These are phyloP conservation scores for Orthosia gracilis DNA, from an alignment of 2,888 invertebrate species.

Conservation along the genomic window DNA sequence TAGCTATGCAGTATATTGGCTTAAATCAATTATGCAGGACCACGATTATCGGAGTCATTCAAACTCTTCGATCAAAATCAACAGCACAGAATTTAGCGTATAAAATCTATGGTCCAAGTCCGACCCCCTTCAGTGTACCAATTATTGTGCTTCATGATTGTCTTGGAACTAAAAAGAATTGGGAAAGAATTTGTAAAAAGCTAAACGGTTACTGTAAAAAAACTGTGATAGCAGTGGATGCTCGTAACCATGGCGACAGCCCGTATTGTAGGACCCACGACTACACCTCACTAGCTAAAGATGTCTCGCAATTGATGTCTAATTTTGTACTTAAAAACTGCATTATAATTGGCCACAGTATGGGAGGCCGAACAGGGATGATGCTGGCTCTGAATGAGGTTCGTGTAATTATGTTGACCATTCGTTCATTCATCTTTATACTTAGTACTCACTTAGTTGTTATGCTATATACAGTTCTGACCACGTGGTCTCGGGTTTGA, in stretches of 20 bases:
- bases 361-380: slow-evolving; percentile 98
- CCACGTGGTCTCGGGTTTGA: not conserved
- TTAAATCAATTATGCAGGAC: slow-evolving; percentile 18
- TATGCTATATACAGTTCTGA: not conserved
- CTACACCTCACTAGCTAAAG: slow-evolving; percentile 50
- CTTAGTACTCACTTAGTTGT: not conserved
- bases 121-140: slow-evolving; percentile 35
- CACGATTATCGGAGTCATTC: slow-evolving; percentile 2
- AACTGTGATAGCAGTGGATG: slow-evolving; percentile 95
- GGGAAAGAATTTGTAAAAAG: slow-evolving; percentile 94
- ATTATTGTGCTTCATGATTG: slow-evolving; percentile 95
- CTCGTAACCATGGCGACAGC: slow-evolving; percentile 98
- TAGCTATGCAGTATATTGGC: slow-evolving; percentile 3
- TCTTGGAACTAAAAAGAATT: slow-evolving; percentile 97
- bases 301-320: slow-evolving; percentile 40
- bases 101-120: slow-evolving; percentile 53
- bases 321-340: slow-evolving; percentile 75
- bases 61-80: slow-evolving; percentile 21
- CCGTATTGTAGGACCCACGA: slow-evolving; percentile 91
- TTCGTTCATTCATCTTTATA: not conserved
- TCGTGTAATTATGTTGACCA: not conserved
- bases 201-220: slow-evolving; percentile 91
- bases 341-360: slow-evolving; percentile 96
- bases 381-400: slow-evolving; percentile 92
- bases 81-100: slow-evolving; percentile 36